Percentiles rank a stretch among this genome's conserved stretches.
phyloP scores from a whole-genome alignment of 1,140 invertebrate genomes.

The Halyomorpha halys region DNA sequence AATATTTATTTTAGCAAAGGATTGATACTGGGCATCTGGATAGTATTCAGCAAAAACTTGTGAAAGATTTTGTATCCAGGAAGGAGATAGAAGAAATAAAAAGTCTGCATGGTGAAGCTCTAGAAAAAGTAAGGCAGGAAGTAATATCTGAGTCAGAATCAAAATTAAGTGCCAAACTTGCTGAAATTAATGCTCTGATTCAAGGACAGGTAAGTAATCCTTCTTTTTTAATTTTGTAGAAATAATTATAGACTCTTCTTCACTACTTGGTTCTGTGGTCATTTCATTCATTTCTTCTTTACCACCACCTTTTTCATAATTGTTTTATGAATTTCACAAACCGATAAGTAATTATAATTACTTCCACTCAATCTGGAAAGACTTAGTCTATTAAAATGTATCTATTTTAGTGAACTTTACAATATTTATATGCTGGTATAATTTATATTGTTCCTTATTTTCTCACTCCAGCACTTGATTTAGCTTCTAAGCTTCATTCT shows the following conservation, averaged over 20 bases:
- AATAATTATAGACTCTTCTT: not conserved
- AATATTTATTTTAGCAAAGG: slow-evolving; percentile 26
- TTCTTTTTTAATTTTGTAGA: slow-evolving; percentile 4
- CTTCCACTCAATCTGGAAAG: too few relatives aligned
- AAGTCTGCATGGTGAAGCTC: slow-evolving; percentile 21
- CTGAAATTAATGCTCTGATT: slow-evolving; percentile 28
- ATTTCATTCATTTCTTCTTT: too few relatives aligned
- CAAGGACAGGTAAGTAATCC: slow-evolving; percentile 25
- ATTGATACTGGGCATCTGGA: slow-evolving; percentile 29
- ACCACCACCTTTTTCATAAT: too few relatives aligned
- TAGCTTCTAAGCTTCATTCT: too few relatives aligned
- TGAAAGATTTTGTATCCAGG: slow-evolving; percentile 31
- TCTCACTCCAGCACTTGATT: too few relatives aligned
- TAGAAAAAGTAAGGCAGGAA: slow-evolving; percentile 27
- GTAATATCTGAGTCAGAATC: slow-evolving; percentile 27
- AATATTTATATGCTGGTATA: too few relatives aligned
- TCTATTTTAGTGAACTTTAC: too few relatives aligned
- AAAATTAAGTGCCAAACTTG: slow-evolving; percentile 28
- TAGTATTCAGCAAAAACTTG: slow-evolving; percentile 25
- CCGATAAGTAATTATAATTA: too few relatives aligned
- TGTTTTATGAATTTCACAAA: too few relatives aligned
- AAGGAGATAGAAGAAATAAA: slow-evolving; percentile 28
- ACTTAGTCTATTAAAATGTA: too few relatives aligned
- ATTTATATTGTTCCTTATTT: too few relatives aligned
- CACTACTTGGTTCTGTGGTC: too few relatives aligned